These are phyloP conservation scores for Rhimphoctona megacephalus DNA, from an alignment of 2,888 invertebrate species.

Conservation along the genomic window DNA sequence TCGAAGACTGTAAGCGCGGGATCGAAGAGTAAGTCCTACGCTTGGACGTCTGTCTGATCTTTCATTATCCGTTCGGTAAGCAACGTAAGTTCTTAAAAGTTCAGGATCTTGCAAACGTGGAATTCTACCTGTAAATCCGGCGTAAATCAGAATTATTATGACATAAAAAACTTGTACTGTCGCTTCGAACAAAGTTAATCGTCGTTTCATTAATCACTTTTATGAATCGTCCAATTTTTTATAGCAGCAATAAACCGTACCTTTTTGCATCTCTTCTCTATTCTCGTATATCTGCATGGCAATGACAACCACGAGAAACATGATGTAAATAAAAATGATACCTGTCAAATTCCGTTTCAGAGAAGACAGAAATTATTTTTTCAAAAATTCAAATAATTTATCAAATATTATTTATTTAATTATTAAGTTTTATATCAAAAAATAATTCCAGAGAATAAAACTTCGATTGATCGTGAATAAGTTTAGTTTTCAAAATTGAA, in stretches of 20 bases:
- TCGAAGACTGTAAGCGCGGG: slow-evolving; percentile 77
- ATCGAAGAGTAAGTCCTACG: slow-evolving; percentile 73
- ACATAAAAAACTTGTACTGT: not conserved
- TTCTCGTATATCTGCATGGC: slow-evolving; percentile 79
- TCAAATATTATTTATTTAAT: too few relatives aligned
- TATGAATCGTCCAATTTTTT: not conserved
- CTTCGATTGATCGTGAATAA: not conserved
- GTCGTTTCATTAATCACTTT: not conserved
- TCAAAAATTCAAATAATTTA: not conserved
- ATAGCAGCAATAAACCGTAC: slow-evolving; percentile 62
- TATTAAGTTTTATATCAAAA: not conserved
- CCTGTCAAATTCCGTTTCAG: slow-evolving; percentile 76
- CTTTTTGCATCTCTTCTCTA: slow-evolving; percentile 75
- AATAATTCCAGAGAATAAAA: not conserved
- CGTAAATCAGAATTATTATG: not conserved
- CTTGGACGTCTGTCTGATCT: not conserved
- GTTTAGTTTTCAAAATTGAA: not conserved
- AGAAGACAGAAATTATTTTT: not conserved
- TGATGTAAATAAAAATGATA: slow-evolving; percentile 84
- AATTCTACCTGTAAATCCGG: slow-evolving; percentile 77
- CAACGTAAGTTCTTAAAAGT: slow-evolving; percentile 79
- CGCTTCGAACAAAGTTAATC: not conserved
- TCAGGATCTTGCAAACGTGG: slow-evolving; percentile 78
- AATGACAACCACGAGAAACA: slow-evolving; percentile 85
- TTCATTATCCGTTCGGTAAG: slow-evolving; percentile 39